A percentile compares a stretch with the other conserved stretches of the same genome.
These are phyloP conservation scores for Eupithecia insigniata DNA, from an alignment of 2,888 invertebrate genomes.

Conservation along the genomic window DNA sequence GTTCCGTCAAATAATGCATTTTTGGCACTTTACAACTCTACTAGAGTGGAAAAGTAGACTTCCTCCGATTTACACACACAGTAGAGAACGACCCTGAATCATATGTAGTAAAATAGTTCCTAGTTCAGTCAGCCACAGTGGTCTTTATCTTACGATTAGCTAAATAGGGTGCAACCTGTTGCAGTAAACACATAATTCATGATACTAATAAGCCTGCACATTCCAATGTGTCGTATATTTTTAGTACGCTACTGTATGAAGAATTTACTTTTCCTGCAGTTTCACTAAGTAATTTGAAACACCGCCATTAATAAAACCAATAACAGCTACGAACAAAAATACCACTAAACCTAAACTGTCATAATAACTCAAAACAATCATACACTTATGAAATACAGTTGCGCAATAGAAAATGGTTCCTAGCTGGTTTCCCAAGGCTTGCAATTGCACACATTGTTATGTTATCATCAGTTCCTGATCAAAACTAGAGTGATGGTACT, in stretches of 20 bases:
- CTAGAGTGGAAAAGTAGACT: not conserved
- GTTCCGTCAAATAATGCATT: not conserved
- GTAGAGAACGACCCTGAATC: not conserved
- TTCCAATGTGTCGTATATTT: not conserved
- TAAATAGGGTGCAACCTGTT: not conserved
- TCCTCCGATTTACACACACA: not conserved
- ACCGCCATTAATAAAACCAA: not conserved
- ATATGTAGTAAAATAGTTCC: not conserved
- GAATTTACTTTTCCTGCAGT: not conserved
- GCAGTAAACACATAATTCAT: not conserved
- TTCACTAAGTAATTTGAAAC: not conserved
- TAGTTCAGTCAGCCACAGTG: not conserved
- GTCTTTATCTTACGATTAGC: not conserved
- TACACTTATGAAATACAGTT: slow-evolving; percentile 31
- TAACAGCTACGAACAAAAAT: not conserved
- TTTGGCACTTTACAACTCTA: not conserved
- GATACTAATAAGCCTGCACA: not conserved
- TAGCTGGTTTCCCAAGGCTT: slow-evolving; percentile 29
- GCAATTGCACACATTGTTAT: slow-evolving; percentile 14
- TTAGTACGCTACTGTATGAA: not conserved
- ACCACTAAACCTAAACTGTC: not conserved
- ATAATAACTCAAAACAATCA: slow-evolving; percentile 23
- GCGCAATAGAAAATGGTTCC: slow-evolving; percentile 29
- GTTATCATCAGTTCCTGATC: slow-evolving; percentile 30
- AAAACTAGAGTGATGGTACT: slow-evolving; percentile 14